Evolutionary conservation across 1,140 invertebrate species (phyloP).

Genomic region (Drosophila serrata): DNA sequence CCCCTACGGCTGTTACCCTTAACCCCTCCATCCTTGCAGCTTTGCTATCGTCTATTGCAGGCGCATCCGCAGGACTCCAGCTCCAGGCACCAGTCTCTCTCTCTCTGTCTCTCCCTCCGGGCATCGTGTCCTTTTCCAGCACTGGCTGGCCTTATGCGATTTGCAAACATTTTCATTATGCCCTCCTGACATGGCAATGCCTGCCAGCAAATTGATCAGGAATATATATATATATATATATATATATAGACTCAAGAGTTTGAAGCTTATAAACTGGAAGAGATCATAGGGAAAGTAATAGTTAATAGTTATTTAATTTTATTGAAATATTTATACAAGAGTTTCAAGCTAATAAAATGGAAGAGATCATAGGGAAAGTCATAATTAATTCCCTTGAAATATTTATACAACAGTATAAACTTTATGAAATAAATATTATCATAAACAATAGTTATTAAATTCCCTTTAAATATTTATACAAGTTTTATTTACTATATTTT

Average conservation of each 20-base stretch:
- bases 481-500: neutral
- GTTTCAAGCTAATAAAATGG: too few species aligned
- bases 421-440: too few species aligned
- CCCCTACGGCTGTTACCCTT: neutral
- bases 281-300: neutral
- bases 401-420: too few species aligned
- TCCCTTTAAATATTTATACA: neutral
- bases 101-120: neutral
- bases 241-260: neutral
- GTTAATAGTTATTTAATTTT: neutral
- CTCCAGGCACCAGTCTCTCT: conserved; percentile 6
- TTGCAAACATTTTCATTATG: conserved; percentile 72
- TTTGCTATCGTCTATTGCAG: conserved; percentile 13
- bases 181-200: conserved; percentile 8
- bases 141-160: conserved; percentile 51
- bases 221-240: neutral
- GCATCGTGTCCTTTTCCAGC: conserved; percentile 1
- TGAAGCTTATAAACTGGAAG: too few species aligned
- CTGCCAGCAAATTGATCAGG: conserved; percentile 23
- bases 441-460: neutral
- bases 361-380: too few species aligned
- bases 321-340: neutral
- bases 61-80: conserved; percentile 4
- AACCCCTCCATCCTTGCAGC: neutral
- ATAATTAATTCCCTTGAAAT: too few species aligned